Evolutionary conservation across 2,888 invertebrate genomes (phyloP), one percentile per base, ranked within the genome.

Genomic region (Lobophora halterata): DNA sequence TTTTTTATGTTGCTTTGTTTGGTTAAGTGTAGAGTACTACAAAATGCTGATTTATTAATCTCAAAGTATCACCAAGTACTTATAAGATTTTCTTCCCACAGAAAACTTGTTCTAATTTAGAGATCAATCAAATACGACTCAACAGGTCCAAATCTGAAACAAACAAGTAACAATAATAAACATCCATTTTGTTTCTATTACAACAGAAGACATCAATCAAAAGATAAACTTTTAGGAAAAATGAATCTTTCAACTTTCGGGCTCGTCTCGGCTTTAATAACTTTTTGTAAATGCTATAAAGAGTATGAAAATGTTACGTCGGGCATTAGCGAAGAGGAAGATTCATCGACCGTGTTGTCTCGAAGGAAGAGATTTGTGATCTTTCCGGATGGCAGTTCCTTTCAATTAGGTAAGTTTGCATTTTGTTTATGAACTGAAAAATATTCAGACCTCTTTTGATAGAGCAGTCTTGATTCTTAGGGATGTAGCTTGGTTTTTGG

Each of bases 361-460:
- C 78, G 90, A 50, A 75, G 73, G 40, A 90, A 89, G 59, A 76
- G 90, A 44, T 90, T 83, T 58, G 51, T 90, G 36, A 74, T 88
- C 38, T 90, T 90, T 66, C 90, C 90, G 1, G 89, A 90, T 46
- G 90, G 90, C 10, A 90, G 90, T 53, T 90, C 90, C 1, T 74
- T 90, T 54, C 90, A 91, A 77, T 78, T 91, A 49, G 88, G 90
- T 89, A 59, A 58, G 63, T 65, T 44, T n/a, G n/a, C n/a, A 9
- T 12, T 19, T 25, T 18, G 18, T 6, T 26, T 24, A 17, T 27
- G 4, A 8, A 5, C n/a, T n/a, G n/a, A n/a, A n/a, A n/a, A n/a
- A n/a, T n/a, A n/a, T n/a, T n/a, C n/a, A n/a, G n/a, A n/a, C n/a
- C n/a, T n/a, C n/a, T n/a, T n/a, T n/a, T n/a, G n/a, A n/a, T n/a